Conservation (phyloP, 1,140 invertebrate species). For the Hetaerina americana region DNA sequence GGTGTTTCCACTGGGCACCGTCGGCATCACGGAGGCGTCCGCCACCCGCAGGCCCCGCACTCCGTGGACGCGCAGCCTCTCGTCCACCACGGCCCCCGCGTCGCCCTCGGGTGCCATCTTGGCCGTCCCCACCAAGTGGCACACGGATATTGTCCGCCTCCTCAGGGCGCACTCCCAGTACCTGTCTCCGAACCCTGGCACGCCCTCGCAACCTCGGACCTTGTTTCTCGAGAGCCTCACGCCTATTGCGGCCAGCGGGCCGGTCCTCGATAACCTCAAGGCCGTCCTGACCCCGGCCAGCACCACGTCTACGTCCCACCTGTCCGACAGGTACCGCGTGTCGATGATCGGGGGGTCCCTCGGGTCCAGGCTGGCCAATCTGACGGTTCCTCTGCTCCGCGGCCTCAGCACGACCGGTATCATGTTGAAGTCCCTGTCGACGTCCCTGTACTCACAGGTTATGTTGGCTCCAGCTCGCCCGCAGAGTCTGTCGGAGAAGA, state of each 20-base stretch:
- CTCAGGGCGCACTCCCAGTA: slow-evolving; percentile 23
- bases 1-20: slow-evolving; percentile 20
- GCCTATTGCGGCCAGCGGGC: slow-evolving; percentile 13
- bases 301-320: neutral
- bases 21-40: slow-evolving; percentile 33
- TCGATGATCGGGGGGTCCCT: slow-evolving; percentile 29
- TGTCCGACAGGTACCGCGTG: neutral
- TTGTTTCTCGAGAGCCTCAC: slow-evolving; percentile 19
- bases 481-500: slow-evolving; percentile 18
- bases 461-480: slow-evolving; percentile 16
- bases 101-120: slow-evolving; percentile 23
- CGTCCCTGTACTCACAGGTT: slow-evolving; percentile 20
- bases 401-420: slow-evolving; percentile 23
- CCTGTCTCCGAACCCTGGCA: slow-evolving; percentile 19
- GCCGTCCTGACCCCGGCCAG: neutral
- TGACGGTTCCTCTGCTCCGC: slow-evolving; percentile 25
- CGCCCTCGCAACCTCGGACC: slow-evolving; percentile 24
- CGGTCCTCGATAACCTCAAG: neutral
- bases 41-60: slow-evolving; percentile 27
- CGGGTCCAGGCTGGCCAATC: slow-evolving; percentile 29
- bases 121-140: slow-evolving; percentile 23
- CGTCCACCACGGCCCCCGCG: slow-evolving; percentile 14
- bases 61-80: slow-evolving; percentile 28
- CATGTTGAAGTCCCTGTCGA: slow-evolving; percentile 21
- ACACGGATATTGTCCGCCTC: neutral